A percentile compares a stretch with the other conserved stretches of the same genome.
Conservation (phyloP, 37 sponge, comb jelly and placozoan species). For the Petrosia ficiformis region DNA sequence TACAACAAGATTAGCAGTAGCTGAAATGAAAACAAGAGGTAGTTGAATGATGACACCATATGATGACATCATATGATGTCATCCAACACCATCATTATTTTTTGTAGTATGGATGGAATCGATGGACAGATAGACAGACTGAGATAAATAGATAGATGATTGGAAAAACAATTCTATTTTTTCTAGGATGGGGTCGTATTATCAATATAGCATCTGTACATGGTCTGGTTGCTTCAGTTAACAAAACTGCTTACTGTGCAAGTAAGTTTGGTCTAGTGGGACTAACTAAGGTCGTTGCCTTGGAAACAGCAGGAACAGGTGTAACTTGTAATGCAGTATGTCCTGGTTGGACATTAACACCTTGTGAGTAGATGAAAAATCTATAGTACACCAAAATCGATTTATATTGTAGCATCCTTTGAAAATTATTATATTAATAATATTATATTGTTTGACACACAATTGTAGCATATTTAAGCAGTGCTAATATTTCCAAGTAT, state of each 20-base stretch:
- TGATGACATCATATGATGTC: too few species aligned
- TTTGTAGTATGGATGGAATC: background rate
- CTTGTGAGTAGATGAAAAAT: slow-evolving; percentile 41
- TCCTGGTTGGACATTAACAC: slow-evolving; percentile 67
- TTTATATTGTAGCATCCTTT: background rate
- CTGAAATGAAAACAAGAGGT: slow-evolving; percentile 76
- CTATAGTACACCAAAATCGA: background rate
- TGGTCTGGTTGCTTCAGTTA: slow-evolving; percentile 61
- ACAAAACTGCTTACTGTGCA: slow-evolving; percentile 65
- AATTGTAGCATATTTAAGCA: too few species aligned
- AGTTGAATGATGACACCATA: too few species aligned
- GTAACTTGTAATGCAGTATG: slow-evolving; percentile 72
- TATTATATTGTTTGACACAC: too few species aligned
- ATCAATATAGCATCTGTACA: slow-evolving; percentile 70
- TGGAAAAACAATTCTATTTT: too few species aligned
- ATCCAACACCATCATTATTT: background rate
- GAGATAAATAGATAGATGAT: too few species aligned
- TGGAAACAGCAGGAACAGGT: slow-evolving; percentile 58
- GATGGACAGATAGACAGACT: too few species aligned
- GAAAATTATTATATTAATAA: too few species aligned
- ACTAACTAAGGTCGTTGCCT: slow-evolving; percentile 71
- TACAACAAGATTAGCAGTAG: slow-evolving; percentile 44
- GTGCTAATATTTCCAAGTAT: too few species aligned
- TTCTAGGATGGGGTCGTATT: slow-evolving; percentile 71
- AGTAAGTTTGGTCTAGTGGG: slow-evolving; percentile 66